Evolutionary conservation across 2,797 vertebrate genomes (phyloP).

Genomic region (Emys orbicularis): DNA sequence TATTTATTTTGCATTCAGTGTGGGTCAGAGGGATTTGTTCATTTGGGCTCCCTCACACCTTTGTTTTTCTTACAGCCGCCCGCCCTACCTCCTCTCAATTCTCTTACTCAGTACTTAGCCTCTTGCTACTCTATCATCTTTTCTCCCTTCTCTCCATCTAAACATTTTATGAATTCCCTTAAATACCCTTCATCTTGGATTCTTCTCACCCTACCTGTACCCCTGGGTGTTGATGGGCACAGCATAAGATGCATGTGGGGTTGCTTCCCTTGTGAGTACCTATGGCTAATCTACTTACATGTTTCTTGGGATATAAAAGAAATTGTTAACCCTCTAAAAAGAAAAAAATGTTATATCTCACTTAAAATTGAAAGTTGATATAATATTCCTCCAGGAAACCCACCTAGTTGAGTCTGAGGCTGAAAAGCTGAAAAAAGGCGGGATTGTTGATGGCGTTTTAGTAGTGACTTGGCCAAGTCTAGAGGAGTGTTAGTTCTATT

Average conservation of each 20-base stretch:
- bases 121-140: too few relatives aligned
- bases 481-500: too few relatives aligned
- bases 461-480: not conserved
- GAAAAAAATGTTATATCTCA: not conserved
- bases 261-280: not conserved
- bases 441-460: not conserved
- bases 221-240: not conserved
- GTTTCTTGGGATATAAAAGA: not conserved
- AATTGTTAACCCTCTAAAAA: not conserved
- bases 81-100: too few relatives aligned
- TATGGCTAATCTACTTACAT: not conserved
- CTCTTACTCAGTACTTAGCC: too few relatives aligned
- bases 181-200: too few relatives aligned
- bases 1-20: too few relatives aligned
- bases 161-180: too few relatives aligned
- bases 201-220: not conserved
- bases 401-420: not conserved
- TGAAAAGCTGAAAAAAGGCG: too few relatives aligned
- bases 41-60: too few relatives aligned
- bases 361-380: not conserved
- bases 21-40: too few relatives aligned
- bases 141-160: too few relatives aligned
- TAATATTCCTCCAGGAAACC: not conserved
- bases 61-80: too few relatives aligned
- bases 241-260: not conserved